Percentiles rank a stretch among this genome's conserved stretches.
Conservation (phyloP, 2,888 invertebrate species). For the Rhingia campestris region DNA sequence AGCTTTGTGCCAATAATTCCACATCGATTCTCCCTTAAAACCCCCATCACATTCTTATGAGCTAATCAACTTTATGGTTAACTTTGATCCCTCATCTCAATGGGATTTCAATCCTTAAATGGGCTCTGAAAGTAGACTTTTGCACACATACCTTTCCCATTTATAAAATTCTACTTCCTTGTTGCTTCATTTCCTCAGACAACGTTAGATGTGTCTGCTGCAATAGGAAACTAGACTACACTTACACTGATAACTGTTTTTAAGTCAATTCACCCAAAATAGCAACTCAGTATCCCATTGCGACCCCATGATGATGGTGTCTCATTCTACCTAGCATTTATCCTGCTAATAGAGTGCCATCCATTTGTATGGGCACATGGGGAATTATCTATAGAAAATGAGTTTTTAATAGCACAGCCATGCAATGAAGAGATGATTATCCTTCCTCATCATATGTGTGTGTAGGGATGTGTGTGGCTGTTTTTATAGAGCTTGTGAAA, state of each 20-base stretch:
- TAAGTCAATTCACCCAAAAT: slow-evolving; percentile 37
- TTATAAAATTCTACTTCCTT: slow-evolving; percentile 13
- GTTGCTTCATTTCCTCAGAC: slow-evolving; percentile 1
- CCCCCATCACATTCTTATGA: too few species aligned
- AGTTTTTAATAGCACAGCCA: slow-evolving; percentile 70
- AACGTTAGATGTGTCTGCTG: neutral
- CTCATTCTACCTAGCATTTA: slow-evolving; percentile 54
- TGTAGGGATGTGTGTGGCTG: neutral
- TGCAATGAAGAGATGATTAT: slow-evolving; percentile 70
- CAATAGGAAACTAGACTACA: slow-evolving; percentile 7
- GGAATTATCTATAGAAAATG: slow-evolving; percentile 71
- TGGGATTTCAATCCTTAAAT: neutral
- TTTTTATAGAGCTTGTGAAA: neutral
- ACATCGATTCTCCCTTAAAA: too few species aligned
- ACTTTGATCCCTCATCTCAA: too few species aligned
- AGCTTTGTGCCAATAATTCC: too few species aligned
- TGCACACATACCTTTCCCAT: neutral
- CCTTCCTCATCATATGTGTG: slow-evolving; percentile 23
- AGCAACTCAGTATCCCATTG: slow-evolving; percentile 12
- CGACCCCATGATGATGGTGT: slow-evolving; percentile 31
- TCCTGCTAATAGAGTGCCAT: slow-evolving; percentile 54
- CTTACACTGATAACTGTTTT: slow-evolving; percentile 7
- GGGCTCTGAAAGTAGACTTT: neutral
- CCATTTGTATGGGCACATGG: slow-evolving; percentile 58
- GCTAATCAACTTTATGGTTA: too few species aligned